Evolutionary conservation across 2,888 invertebrate genomes (phyloP), one percentile per base, ranked within the genome.

Genomic region (Noctuana brunneofusca): DNA sequence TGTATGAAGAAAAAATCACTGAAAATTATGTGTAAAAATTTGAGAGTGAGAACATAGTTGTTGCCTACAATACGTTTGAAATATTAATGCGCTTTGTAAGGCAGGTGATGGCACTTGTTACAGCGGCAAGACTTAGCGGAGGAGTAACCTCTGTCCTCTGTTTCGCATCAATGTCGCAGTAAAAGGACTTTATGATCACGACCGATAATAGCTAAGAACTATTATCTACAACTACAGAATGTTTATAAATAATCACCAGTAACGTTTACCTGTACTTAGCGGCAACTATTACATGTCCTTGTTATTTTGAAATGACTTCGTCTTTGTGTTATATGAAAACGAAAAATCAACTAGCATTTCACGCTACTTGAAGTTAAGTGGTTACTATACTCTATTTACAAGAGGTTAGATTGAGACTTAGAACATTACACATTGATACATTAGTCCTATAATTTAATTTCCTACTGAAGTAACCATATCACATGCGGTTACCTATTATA

Each of bases 181-280:
- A 60, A 53, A 60, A 60, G 60, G 60, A 60, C 46, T 55, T 60
- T 38, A 14, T 38, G 60, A 35, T 55, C 60, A 48, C 32, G 55
- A 49, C 16, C 49, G 35, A 54, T 60, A 60, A 60, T 60, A 14
- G 48, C 60, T 49, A 49, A 54, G 55, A 54, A 48, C 11, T 22
- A 48, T 55, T 38, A 62, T 49, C 48, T 35, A 16, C 24, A 58
- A 62, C 48, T 43, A 18, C 14, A 14, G 24, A 30, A 41, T 30
- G 32, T 18, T 35, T 62, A 38, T 22, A 60, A 35, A 18, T 60
- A 54, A 60, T 60, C 14, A 46, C 46, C 24, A 14, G n/a, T 43
- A 22, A 30, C 20, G 16, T 18, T 27, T 18, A 30, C 35, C 9
- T 43, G 41, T 18, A n/a, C n/a, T 16, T 27, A 38, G 14, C 3